phyloP scores from a whole-genome alignment of 2,113 vertebrate species.

The Herpetotheres cachinnans region DNA sequence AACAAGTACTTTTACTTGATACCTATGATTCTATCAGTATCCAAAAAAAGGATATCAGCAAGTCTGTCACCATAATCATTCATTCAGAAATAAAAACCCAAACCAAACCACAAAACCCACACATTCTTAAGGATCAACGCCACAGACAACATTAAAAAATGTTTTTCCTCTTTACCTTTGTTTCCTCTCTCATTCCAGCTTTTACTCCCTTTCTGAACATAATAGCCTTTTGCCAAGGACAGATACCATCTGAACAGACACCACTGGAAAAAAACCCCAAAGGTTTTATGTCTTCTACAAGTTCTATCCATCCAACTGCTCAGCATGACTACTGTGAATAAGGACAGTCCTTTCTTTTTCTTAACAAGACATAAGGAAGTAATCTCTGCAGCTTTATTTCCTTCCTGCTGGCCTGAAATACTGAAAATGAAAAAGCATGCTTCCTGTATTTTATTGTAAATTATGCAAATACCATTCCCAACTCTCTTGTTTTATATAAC shows the following conservation, averaged over 20 bases:
- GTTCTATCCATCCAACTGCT: neutral
- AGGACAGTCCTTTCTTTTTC: neutral
- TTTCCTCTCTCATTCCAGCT: neutral
- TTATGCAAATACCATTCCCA: neutral
- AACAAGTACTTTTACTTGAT: neutral
- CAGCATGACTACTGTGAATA: neutral
- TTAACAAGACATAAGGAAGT: neutral
- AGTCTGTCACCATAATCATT: neutral
- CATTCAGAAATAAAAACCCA: neutral
- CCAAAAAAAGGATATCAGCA: neutral
- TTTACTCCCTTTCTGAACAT: neutral
- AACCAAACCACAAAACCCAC: neutral
- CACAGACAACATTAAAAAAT: neutral
- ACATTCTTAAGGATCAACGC: neutral
- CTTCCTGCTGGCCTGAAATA: neutral
- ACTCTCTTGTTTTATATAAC: neutral
- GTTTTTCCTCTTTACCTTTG: neutral
- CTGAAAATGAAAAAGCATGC: neutral
- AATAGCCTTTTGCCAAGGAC: neutral
- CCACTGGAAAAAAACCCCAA: neutral
- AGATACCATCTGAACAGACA: neutral
- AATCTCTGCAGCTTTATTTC: neutral
- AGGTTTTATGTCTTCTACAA: neutral
- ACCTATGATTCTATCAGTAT: neutral
- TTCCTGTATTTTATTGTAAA: neutral